Percentiles rank a stretch among this genome's conserved stretches.
These are phyloP conservation scores for Corydoras maculifer DNA, from an alignment of 2,113 vertebrate species.

Conservation along the genomic window DNA sequence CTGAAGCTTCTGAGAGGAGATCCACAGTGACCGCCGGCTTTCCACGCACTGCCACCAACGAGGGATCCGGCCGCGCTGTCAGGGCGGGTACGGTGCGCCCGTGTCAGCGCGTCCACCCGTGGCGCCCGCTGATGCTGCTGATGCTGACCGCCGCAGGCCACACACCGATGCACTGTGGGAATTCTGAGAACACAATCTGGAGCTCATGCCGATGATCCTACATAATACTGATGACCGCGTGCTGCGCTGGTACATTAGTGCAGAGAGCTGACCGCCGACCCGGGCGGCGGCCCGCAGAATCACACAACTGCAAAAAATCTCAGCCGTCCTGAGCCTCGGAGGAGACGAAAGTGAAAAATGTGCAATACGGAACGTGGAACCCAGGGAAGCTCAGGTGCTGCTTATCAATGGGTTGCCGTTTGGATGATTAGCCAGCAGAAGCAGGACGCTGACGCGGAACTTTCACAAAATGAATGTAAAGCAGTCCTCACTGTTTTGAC, in stretches of 20 bases:
- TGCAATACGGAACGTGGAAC: constrained; percentile 23
- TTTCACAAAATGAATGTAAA: constrained; percentile 22
- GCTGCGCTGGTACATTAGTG: constrained; percentile 22
- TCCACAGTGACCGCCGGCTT: too few species aligned
- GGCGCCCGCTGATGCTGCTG: too few species aligned
- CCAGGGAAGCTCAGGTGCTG: constrained; percentile 15
- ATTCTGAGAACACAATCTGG: constrained; percentile 14
- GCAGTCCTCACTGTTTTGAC: constrained; percentile 3
- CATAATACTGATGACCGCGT: constrained; percentile 31
- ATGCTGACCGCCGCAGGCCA: constrained; percentile 8
- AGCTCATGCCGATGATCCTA: constrained; percentile 2
- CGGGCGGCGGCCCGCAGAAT: constrained; percentile 12
- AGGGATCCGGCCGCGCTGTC: too few species aligned
- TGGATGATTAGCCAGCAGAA: constrained; percentile 33
- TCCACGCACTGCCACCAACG: too few species aligned
- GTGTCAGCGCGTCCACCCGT: too few species aligned
- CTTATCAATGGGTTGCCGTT: constrained; percentile 32
- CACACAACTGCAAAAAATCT: constrained; percentile 4
- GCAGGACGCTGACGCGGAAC: constrained; percentile 16
- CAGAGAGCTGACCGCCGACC: constrained; percentile 12
- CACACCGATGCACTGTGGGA: constrained; percentile 4
- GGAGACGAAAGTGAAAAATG: constrained; percentile 24
- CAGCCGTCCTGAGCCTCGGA: constrained; percentile 10
- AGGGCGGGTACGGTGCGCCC: too few species aligned
- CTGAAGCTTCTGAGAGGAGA: too few species aligned